Evolutionary conservation across 2,113 vertebrate genomes (phyloP).

Genomic region (Daubentonia madagascariensis): DNA sequence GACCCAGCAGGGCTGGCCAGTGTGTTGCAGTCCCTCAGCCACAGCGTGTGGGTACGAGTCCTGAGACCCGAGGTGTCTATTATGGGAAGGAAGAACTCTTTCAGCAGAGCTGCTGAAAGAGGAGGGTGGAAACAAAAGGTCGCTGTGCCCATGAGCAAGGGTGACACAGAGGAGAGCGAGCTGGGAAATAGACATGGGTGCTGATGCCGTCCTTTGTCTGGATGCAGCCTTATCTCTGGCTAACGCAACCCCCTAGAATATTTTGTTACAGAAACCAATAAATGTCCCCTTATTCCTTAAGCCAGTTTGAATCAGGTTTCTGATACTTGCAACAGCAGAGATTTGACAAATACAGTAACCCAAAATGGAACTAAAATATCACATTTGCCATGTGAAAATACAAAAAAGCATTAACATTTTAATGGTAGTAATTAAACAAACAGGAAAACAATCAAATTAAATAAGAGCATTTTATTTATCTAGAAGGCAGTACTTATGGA

Average conservation of each 20-base stretch:
- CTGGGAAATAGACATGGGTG: accelerated
- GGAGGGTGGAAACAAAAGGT: neutral
- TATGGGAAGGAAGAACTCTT: neutral
- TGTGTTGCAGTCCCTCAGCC: no score
- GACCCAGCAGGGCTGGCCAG: neutral
- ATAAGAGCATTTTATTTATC: slow-evolving; percentile 59
- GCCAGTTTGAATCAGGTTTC: neutral
- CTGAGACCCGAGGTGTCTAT: neutral
- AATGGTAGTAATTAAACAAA: slow-evolving; percentile 74
- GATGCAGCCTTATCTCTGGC: accelerated
- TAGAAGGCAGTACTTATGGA: slow-evolving; percentile 64
- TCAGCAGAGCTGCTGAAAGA: neutral
- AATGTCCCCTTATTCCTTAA: neutral
- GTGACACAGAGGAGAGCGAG: neutral
- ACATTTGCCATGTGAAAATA: neutral
- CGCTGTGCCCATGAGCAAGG: neutral
- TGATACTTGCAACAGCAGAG: neutral
- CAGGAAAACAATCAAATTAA: slow-evolving; percentile 69
- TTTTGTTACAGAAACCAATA: neutral
- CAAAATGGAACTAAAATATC: slow-evolving; percentile 29
- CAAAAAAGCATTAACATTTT: slow-evolving; percentile 46
- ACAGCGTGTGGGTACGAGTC: neutral
- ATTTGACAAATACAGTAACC: slow-evolving; percentile 9
- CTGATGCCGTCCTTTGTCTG: accelerated
- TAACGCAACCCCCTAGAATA: neutral